Base-by-base conservation (phyloP, 2,113 vertebrate genomes). In the Archilochus colubris region DNA sequence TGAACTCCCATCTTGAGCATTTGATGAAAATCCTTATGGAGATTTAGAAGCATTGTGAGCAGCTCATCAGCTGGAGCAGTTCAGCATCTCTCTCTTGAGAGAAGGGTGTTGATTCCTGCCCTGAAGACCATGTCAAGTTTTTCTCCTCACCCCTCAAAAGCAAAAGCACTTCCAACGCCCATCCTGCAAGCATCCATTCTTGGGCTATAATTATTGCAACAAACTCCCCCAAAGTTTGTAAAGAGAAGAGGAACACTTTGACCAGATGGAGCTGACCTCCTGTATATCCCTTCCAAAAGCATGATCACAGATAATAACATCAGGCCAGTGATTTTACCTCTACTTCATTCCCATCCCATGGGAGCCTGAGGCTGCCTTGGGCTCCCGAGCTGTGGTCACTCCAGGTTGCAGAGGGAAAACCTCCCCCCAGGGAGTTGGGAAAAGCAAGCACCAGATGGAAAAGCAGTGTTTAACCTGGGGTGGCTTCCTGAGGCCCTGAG, bases 381-480 rank as follows among this genome's bases (percentile, higher is more conserved):
- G 38, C 38, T 46, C 15, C 0, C 11, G 4, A 46, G 40, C 63
- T 36, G 7, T 27, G 9, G 15, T 62, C 0, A 1, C 18, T 82
- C 48, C 43, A 30, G n/a, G 12, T 36, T 28, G n/a, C 44, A 68
- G 70, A 51, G 36, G 30, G 38, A 81, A 62, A 50, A 53, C 22
- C 10, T 33, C 5, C 25, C 16, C 25, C 10, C 9, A 61, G 21
- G 40, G 10, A 73, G 13, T 36, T 30, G 38, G 59, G 55, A 50
- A 86, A 86, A 73, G 3, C 20, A 69, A 67, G 22, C 3, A 43
- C 61, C 69, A 14, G 3, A 3, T 0, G 12, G 54, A 50, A 27
- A 4, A 54, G 27, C 0, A 0, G 2, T 30, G 17, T 48, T 88
- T 63, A 67, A 53, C 6, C 8, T 54, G 51, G 30, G 0, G 0